Conservation (phyloP, 2,888 invertebrate species). For the Callyntrura sp. region DNA sequence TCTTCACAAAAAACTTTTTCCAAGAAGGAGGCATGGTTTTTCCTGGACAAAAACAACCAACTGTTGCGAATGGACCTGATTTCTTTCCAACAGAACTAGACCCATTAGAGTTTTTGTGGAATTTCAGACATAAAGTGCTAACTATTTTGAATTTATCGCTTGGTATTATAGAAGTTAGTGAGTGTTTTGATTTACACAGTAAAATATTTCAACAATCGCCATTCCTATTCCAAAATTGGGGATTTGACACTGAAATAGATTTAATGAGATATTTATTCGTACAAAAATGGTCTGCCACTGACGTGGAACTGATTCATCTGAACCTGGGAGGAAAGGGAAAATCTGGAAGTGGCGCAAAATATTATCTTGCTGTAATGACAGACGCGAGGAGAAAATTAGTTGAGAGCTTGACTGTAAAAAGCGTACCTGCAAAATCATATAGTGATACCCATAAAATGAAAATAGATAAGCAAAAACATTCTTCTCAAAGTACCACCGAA, state of each 20-base stretch:
- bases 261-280: slow-evolving; percentile 35
- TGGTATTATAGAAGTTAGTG: slow-evolving; percentile 53
- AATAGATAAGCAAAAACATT: background rate
- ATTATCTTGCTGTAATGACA: slow-evolving; percentile 53
- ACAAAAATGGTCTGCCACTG: background rate
- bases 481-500: background rate
- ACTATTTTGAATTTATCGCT: slow-evolving; percentile 44
- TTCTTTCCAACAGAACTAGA: background rate
- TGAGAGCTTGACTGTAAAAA: background rate
- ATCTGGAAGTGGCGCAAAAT: background rate
- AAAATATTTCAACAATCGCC: slow-evolving; percentile 46
- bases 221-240: slow-evolving; percentile 43
- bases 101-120: slow-evolving; percentile 32
- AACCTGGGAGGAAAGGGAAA: background rate
- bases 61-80: background rate
- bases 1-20: slow-evolving; percentile 29
- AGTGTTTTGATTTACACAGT: slow-evolving; percentile 3
- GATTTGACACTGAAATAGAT: slow-evolving; percentile 10
- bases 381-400: slow-evolving; percentile 20
- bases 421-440: no score
- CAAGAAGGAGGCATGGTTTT: slow-evolving; percentile 26
- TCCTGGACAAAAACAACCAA: no score
- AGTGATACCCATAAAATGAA: background rate
- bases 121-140: slow-evolving; percentile 56
- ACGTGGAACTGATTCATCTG: slow-evolving; percentile 16